A percentile compares a stretch with the other conserved stretches of the same genome.
phyloP scores from a whole-genome alignment of 2,113 vertebrate species.

The Gallinago undulata region DNA sequence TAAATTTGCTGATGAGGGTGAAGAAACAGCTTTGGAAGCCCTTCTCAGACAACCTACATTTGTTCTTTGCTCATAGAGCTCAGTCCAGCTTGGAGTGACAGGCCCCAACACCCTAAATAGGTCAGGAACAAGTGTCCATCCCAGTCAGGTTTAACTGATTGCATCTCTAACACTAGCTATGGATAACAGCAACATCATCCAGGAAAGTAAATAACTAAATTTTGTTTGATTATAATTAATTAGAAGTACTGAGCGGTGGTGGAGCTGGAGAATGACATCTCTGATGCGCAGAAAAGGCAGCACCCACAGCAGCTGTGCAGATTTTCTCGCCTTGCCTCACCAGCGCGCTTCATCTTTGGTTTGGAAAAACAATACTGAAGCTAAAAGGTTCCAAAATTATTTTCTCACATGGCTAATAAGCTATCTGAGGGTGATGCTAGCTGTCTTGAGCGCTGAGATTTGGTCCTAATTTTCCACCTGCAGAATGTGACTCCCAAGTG shows the following conservation, averaged over 20 bases:
- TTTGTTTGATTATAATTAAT: background rate
- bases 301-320: background rate
- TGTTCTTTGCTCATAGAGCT: slow-evolving; percentile 22
- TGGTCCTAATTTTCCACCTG: background rate
- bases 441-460: background rate
- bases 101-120: background rate
- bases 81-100: background rate
- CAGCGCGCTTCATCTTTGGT: background rate
- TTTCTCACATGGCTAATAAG: background rate
- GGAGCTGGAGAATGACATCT: background rate
- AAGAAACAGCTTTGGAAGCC: slow-evolving; percentile 68
- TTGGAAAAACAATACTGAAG: background rate
- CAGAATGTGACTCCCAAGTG: background rate
- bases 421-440: background rate
- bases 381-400: background rate
- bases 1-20: slow-evolving; percentile 76
- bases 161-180: background rate
- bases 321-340: background rate
- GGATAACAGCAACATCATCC: background rate
- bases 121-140: background rate
- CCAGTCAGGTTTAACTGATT: background rate
- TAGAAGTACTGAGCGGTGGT: background rate
- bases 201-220: background rate
- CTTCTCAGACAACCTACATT: slow-evolving; percentile 60
- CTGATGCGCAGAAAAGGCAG: background rate